Evolutionary conservation across 2,113 vertebrate genomes (phyloP).

Genomic region (Puffinus mauretanicus): DNA sequence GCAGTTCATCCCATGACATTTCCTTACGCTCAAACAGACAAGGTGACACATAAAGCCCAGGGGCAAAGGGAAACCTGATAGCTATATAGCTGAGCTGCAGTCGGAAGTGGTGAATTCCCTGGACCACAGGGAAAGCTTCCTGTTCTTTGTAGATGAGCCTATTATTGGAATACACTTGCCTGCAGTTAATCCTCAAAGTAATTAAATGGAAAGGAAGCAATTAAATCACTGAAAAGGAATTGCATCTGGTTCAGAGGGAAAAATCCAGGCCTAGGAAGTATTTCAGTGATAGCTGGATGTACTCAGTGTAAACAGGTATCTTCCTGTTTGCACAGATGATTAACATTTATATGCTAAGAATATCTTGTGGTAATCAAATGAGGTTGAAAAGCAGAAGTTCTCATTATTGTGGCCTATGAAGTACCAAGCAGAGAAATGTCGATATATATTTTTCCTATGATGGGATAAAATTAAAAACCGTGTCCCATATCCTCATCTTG

Average conservation of each 20-base stretch:
- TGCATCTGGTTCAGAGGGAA: conserved; percentile 62
- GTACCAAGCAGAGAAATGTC: neutral
- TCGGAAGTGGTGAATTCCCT: conserved; percentile 73
- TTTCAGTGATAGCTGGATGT: conserved; percentile 32
- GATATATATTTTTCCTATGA: neutral
- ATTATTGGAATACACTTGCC: conserved; percentile 80
- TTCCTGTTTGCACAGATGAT: conserved; percentile 41
- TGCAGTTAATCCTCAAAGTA: conserved; percentile 77
- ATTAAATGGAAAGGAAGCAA: conserved; percentile 80
- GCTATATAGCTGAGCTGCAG: conserved; percentile 39
- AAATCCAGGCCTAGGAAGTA: conserved; percentile 48
- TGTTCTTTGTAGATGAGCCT: conserved; percentile 76
- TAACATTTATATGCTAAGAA: conserved; percentile 3
- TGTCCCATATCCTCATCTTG: neutral
- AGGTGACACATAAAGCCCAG: conserved; percentile 71
- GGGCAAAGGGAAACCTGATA: conserved; percentile 72
- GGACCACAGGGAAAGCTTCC: conserved; percentile 68
- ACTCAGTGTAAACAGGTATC: conserved; percentile 30
- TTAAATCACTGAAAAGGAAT: conserved; percentile 74
- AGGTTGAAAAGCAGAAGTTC: conserved; percentile 9
- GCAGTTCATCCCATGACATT: conserved; percentile 47
- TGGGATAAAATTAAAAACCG: neutral
- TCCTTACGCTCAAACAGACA: conserved; percentile 52
- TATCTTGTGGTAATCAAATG: neutral
- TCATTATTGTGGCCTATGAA: neutral